Evolutionary conservation across 1,140 invertebrate species (phyloP).

Genomic region (Brachionus asplanchnoidis): DNA sequence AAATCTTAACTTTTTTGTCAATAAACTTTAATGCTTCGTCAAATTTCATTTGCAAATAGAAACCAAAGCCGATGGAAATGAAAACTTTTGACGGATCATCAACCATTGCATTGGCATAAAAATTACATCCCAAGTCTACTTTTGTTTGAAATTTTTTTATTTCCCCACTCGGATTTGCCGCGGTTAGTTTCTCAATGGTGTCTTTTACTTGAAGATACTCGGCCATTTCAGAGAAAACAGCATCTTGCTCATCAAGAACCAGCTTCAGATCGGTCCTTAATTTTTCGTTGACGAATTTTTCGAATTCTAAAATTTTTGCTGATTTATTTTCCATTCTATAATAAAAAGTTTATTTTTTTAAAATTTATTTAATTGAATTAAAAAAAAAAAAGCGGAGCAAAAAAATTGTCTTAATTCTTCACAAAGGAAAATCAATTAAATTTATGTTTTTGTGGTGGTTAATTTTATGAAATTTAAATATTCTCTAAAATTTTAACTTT

Average conservation of each 20-base stretch:
- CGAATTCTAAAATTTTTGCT: slow-evolving; percentile 28
- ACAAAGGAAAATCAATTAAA: too few relatives aligned
- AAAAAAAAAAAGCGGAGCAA: neutral
- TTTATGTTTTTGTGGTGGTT: too few relatives aligned
- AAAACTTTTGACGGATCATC: slow-evolving; percentile 12
- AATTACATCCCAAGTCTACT: slow-evolving; percentile 35
- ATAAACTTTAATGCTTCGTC: slow-evolving; percentile 36
- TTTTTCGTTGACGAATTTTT: slow-evolving; percentile 36
- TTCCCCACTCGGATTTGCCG: neutral
- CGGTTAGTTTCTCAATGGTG: slow-evolving; percentile 21
- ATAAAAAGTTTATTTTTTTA: neutral
- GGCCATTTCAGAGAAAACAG: slow-evolving; percentile 35
- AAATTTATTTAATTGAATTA: neutral
- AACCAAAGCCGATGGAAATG: slow-evolving; percentile 15
- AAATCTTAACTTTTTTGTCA: slow-evolving; percentile 34
- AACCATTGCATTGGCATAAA: slow-evolving; percentile 32
- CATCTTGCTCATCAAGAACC: slow-evolving; percentile 5
- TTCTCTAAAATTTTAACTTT: too few relatives aligned
- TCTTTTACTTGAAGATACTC: slow-evolving; percentile 28
- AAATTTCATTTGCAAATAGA: slow-evolving; percentile 18
- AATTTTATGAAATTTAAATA: too few relatives aligned
- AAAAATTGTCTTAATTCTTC: neutral
- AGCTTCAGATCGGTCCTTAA: neutral
- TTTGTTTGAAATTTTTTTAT: slow-evolving; percentile 12
- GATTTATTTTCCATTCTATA: slow-evolving; percentile 32